These are phyloP conservation scores for Torymus aiolomorphi DNA, from an alignment of 2,888 invertebrate species.

Conservation along the genomic window DNA sequence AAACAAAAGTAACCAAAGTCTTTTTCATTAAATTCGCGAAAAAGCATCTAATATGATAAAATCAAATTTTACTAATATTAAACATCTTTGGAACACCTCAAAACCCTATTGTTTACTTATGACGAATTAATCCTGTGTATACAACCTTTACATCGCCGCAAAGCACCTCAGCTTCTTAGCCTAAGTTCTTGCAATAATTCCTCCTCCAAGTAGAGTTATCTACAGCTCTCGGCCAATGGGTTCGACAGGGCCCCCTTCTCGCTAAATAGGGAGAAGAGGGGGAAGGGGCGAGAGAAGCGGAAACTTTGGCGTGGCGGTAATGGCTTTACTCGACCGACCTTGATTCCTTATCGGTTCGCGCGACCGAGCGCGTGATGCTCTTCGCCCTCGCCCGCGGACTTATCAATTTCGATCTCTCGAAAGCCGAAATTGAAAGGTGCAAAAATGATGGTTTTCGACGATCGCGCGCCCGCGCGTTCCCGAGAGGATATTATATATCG, in stretches of 20 bases:
- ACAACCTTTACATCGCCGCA: too few species aligned
- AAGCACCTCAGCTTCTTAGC: slow-evolving; percentile 9
- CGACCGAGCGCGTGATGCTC: not conserved
- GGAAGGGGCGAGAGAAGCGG: not conserved
- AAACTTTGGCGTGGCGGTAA: not conserved
- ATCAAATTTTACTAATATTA: too few species aligned
- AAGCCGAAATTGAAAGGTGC: slow-evolving; percentile 23
- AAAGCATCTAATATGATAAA: too few species aligned
- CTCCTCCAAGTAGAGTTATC: slow-evolving; percentile 6
- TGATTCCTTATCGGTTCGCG: slow-evolving; percentile 27
- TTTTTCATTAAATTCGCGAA: too few species aligned
- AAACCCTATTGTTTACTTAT: too few species aligned
- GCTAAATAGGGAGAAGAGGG: not conserved
- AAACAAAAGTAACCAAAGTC: too few species aligned
- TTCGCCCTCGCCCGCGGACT: slow-evolving; percentile 4
- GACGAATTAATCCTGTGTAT: too few species aligned
- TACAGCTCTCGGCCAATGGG: slow-evolving; percentile 8
- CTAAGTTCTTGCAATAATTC: not conserved
- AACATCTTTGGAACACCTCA: too few species aligned
- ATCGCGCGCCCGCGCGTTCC: not conserved
- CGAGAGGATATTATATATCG: not conserved
- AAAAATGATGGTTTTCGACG: slow-evolving; percentile 20
- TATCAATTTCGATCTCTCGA: slow-evolving; percentile 37
- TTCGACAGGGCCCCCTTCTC: not conserved
- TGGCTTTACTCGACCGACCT: slow-evolving; percentile 25